Percentiles rank a stretch among this genome's conserved stretches.
These are phyloP conservation scores for Bugula neritina DNA, from an alignment of 2,888 invertebrate genomes.

Conservation along the genomic window DNA sequence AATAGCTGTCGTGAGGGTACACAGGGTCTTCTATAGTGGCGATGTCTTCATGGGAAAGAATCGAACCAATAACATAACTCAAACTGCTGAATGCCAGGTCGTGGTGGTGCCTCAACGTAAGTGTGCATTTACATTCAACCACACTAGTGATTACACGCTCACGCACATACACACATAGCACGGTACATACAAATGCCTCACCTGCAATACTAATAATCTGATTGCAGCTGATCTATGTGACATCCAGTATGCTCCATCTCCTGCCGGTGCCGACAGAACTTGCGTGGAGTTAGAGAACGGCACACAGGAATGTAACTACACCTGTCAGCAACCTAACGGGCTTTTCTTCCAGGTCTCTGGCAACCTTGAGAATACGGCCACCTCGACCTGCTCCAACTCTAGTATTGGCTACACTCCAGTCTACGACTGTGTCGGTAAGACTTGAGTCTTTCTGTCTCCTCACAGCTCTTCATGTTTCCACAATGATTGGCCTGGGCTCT, in stretches of 20 bases:
- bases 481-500: no score
- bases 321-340: not conserved
- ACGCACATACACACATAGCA: no score
- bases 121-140: no score
- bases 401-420: not conserved
- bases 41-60: slow-evolving; percentile 5
- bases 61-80: not conserved
- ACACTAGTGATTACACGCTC: no score
- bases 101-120: not conserved
- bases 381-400: not conserved
- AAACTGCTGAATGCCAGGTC: not conserved
- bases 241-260: not conserved
- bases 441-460: no score
- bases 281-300: not conserved
- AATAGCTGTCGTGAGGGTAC: not conserved
- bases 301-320: not conserved
- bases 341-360: not conserved
- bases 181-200: no score
- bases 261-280: not conserved
- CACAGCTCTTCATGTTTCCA: no score
- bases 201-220: no score
- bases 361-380: not conserved
- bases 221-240: slow-evolving; percentile 8
- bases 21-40: not conserved
- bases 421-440: slow-evolving; percentile 5